Evolutionary conservation across 1,140 invertebrate species (phyloP).

Genomic region (Phortica variegata): DNA sequence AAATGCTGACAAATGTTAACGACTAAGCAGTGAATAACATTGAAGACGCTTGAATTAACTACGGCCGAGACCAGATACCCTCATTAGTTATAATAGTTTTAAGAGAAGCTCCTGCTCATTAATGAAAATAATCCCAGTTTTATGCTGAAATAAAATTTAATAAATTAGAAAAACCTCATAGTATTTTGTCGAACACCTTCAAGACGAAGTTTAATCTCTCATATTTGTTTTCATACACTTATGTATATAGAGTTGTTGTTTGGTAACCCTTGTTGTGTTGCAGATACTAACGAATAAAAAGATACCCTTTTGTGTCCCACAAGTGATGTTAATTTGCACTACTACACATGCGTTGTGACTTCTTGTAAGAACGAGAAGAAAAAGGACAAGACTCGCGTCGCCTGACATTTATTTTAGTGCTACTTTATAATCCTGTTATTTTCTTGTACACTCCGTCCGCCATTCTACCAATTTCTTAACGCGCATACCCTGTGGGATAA

Average conservation of each 20-base stretch:
- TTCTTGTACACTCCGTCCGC: conserved; percentile 16
- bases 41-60: no score
- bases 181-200: conserved; percentile 9
- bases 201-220: conserved; percentile 36
- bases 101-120: conserved; percentile 21
- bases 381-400: no score
- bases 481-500: conserved; percentile 45
- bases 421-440: conserved; percentile 39
- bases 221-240: conserved; percentile 46
- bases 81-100: conserved; percentile 53
- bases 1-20: conserved; percentile 23
- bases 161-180: conserved; percentile 21
- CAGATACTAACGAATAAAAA: no score
- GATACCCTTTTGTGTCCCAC: conserved; percentile 6
- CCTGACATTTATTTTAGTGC: conserved; percentile 16
- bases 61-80: conserved; percentile 19
- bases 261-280: conserved; percentile 1
- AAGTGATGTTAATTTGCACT: conserved; percentile 7
- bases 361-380: no score
- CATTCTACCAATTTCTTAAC: no score
- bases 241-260: no score
- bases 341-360: conserved; percentile 15
- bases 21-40: conserved; percentile 7
- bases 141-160: conserved; percentile 18
- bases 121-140: not conserved